A percentile compares a stretch with the other conserved stretches of the same genome.
phyloP scores from a whole-genome alignment of 1,140 invertebrate species.

The Euwallacea similis region DNA sequence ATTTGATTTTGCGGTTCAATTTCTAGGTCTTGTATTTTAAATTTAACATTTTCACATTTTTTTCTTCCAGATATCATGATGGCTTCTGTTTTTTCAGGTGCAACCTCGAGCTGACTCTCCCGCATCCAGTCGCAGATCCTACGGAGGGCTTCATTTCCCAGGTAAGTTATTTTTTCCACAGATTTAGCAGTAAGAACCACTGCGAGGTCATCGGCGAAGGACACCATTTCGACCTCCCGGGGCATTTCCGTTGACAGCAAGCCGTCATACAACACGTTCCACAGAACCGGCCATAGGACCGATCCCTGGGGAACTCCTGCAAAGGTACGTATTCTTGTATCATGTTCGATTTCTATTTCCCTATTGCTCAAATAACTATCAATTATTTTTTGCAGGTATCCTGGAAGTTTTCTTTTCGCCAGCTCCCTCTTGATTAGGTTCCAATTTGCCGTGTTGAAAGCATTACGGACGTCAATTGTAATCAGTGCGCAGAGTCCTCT shows the following conservation, averaged over 20 bases:
- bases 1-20: neutral
- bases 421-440: conserved; percentile 11
- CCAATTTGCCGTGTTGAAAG: conserved; percentile 31
- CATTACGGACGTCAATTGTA: conserved; percentile 32
- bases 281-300: too few relatives aligned
- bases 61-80: neutral
- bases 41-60: neutral
- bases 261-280: too few relatives aligned
- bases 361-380: neutral
- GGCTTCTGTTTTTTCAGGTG: conserved; percentile 12
- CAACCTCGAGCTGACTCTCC: conserved; percentile 1
- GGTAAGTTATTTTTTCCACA: neutral
- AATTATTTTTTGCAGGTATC: neutral
- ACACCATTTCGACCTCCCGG: neutral
- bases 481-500: conserved; percentile 4
- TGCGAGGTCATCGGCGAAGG: too few relatives aligned
- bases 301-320: too few relatives aligned
- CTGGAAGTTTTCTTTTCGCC: neutral
- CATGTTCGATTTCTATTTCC: neutral
- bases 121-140: conserved; percentile 1
- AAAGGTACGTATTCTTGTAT: neutral
- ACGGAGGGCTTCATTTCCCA: neutral
- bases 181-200: neutral
- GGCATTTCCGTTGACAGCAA: neutral
- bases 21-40: neutral